These are phyloP conservation scores for Xylota sylvarum DNA, from an alignment of 2,888 invertebrate species.

Conservation along the genomic window DNA sequence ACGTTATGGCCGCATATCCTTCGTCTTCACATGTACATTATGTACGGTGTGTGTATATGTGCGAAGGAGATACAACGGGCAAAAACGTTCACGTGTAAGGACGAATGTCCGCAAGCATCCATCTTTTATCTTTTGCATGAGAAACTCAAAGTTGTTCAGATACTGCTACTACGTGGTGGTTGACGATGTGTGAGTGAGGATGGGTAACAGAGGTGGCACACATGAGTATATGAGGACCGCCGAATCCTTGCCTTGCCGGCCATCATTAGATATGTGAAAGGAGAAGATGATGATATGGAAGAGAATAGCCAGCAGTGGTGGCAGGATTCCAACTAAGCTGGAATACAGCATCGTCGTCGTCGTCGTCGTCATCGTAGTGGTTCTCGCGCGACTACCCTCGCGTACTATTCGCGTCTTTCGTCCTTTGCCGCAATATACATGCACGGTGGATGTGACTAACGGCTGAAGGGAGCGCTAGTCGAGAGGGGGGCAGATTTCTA, in stretches of 20 bases:
- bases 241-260: constrained; percentile 73
- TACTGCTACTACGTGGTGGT: constrained; percentile 58
- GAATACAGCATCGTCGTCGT: constrained; percentile 32
- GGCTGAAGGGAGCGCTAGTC: background rate
- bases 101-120: constrained; percentile 77
- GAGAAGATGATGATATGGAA: constrained; percentile 73
- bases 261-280: constrained; percentile 76
- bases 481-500: constrained; percentile 39
- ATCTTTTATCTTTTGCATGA: constrained; percentile 77
- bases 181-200: constrained; percentile 49
- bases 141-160: constrained; percentile 76
- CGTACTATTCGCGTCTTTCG: constrained; percentile 72
- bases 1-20: constrained; percentile 52
- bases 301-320: constrained; percentile 65
- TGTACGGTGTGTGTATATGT: constrained; percentile 23
- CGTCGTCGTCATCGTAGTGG: constrained; percentile 53
- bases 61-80: constrained; percentile 60
- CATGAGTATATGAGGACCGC: constrained; percentile 56
- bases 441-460: constrained; percentile 30
- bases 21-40: constrained; percentile 58
- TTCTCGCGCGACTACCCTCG: constrained; percentile 74
- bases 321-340: constrained; percentile 38
- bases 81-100: constrained; percentile 75
- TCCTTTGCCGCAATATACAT: constrained; percentile 56
- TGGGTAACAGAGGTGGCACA: constrained; percentile 49